Conservation (phyloP, 2,797 vertebrate species). For the Argentina silus region DNA sequence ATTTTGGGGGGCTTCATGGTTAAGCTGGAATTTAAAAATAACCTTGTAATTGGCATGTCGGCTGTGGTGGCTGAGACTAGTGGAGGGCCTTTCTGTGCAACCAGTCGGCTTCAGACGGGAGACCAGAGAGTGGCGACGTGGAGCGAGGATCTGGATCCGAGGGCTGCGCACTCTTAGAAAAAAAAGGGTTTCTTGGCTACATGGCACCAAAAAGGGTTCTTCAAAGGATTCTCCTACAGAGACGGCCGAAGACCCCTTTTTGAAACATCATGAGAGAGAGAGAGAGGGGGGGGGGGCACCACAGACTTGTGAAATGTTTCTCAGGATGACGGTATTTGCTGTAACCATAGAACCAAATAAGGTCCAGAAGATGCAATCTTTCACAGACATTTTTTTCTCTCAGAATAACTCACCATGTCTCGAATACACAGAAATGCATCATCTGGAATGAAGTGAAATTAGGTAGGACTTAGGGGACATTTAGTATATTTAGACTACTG, state of each 20-base stretch:
- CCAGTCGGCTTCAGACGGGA: neutral
- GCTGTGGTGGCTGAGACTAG: conserved; percentile 41
- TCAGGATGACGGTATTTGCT: conserved; percentile 4
- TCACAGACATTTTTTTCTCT: conserved; percentile 13
- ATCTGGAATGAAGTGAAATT: neutral
- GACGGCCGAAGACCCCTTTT: too few relatives aligned
- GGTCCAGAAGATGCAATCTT: conserved; percentile 8
- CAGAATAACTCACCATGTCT: neutral
- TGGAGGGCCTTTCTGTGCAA: neutral
- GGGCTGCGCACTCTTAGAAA: neutral
- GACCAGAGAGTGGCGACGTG: neutral
- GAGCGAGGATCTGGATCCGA: conserved; percentile 17
- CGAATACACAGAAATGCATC: conserved; percentile 7
- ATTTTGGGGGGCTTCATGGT: conserved; percentile 64
- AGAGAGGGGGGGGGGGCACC: neutral
- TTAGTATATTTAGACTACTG: conserved; percentile 1
- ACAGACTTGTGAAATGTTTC: neutral
- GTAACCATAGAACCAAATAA: neutral
- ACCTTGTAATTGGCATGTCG: conserved; percentile 65
- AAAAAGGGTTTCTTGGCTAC: neutral
- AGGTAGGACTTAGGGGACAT: neutral
- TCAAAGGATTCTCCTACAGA: too few relatives aligned
- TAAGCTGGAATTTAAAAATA: conserved; percentile 69
- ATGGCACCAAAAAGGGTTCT: neutral
- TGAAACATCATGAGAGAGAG: too few relatives aligned